Conservation (phyloP, 1,140 invertebrate genomes). For the Fopius arisanus region DNA sequence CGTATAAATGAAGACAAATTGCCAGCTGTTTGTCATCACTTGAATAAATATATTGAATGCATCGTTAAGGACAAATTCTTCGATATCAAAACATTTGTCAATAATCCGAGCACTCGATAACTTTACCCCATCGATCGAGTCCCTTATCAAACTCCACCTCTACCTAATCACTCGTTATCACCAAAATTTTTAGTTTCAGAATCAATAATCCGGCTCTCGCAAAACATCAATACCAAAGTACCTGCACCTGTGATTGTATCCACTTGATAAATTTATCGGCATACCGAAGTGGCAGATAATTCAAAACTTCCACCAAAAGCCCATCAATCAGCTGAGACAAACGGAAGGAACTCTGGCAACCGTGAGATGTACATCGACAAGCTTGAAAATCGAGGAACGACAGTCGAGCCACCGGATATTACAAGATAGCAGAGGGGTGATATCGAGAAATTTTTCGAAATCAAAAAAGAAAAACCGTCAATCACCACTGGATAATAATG, state of each 20-base stretch:
- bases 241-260: not conserved
- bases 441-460: not conserved
- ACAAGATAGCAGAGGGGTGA: constrained; percentile 44
- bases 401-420: constrained; percentile 53
- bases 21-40: not conserved
- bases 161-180: too few species aligned
- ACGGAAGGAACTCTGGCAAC: constrained; percentile 46
- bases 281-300: not conserved
- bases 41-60: not conserved
- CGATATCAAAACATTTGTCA: too few species aligned
- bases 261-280: not conserved
- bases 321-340: not conserved
- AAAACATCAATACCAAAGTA: not conserved
- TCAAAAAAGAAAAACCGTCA: not conserved
- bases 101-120: too few species aligned
- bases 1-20: not conserved
- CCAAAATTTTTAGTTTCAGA: not conserved
- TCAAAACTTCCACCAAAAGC: not conserved
- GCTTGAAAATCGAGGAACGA: constrained; percentile 42
- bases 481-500: constrained; percentile 9
- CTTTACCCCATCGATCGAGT: too few species aligned
- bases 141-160: too few species aligned
- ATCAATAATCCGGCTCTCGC: not conserved
- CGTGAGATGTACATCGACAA: constrained; percentile 50
- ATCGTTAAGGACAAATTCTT: not conserved